A percentile compares a stretch with the other conserved stretches of the same genome.
Evolutionary conservation across 2,888 invertebrate genomes (phyloP).

Genomic region (Hirudinaria manillensis): DNA sequence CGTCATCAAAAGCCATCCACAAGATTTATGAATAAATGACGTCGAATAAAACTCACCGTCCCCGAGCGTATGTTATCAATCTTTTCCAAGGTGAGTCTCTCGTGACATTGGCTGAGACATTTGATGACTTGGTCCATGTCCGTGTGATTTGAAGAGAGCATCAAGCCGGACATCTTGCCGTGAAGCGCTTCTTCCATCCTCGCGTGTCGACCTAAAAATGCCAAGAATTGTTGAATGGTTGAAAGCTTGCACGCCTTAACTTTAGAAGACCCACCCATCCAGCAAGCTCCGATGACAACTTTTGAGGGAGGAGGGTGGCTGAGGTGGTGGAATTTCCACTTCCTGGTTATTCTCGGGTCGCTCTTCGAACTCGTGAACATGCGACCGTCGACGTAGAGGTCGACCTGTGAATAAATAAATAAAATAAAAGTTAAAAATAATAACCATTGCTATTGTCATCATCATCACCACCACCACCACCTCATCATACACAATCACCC

Average conservation of each 20-base stretch:
- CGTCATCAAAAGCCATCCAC: too few relatives aligned
- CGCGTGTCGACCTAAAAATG: constrained; percentile 68
- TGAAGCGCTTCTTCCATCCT: constrained; percentile 82
- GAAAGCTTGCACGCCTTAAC: too few relatives aligned
- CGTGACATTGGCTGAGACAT: constrained; percentile 52
- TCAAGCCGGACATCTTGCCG: constrained; percentile 82
- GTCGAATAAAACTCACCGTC: constrained; percentile 63
- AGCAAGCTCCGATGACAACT: not conserved
- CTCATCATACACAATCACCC: not conserved
- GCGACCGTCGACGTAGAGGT: constrained; percentile 2
- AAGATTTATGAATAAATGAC: too few relatives aligned
- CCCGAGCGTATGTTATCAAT: constrained; percentile 73
- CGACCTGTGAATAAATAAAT: not conserved
- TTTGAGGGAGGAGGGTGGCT: not conserved
- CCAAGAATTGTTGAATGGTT: not conserved
- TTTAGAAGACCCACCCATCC: not conserved
- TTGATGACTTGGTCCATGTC: constrained; percentile 51
- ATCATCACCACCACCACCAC: not conserved
- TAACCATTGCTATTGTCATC: not conserved
- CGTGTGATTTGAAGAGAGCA: constrained; percentile 60
- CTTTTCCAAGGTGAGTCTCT: constrained; percentile 59
- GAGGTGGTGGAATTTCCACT: constrained; percentile 5
- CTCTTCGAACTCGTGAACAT: not conserved
- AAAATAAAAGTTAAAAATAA: too few relatives aligned
- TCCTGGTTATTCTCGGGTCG: not conserved